phyloP scores from a whole-genome alignment of 1,140 invertebrate genomes.

The Nasonia giraulti region DNA sequence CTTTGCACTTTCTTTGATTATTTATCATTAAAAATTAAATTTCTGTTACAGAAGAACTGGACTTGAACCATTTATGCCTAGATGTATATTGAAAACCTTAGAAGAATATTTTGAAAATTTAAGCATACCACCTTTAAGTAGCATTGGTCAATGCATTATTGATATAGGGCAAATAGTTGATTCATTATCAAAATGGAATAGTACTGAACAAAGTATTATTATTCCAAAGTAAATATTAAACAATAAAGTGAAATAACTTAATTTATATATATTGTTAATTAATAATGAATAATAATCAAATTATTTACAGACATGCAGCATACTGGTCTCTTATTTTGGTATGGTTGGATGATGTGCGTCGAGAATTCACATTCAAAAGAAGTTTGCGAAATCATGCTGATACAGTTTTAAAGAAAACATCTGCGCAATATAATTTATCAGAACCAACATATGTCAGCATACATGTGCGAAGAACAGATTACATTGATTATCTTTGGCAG shows the following conservation, averaged over 20 bases:
- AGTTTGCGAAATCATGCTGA: constrained; percentile 72
- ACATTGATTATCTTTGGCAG: constrained; percentile 76
- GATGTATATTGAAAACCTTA: constrained; percentile 76
- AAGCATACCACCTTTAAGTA: constrained; percentile 76
- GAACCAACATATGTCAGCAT: constrained; percentile 75
- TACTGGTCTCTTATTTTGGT: constrained; percentile 76
- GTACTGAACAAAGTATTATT: constrained; percentile 77
- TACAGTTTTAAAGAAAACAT: constrained; percentile 69
- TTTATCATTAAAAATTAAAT: not conserved
- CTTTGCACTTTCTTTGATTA: not conserved
- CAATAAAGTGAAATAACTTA: constrained; percentile 2
- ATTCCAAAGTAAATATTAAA: constrained; percentile 71
- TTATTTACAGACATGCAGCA: constrained; percentile 69
- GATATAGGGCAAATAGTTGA: constrained; percentile 72
- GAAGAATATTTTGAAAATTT: constrained; percentile 76
- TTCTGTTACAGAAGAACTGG: constrained; percentile 71
- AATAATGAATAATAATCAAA: constrained; percentile 1
- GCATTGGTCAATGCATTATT: constrained; percentile 76
- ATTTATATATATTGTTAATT: not conserved
- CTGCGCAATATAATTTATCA: constrained; percentile 61
- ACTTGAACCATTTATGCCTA: constrained; percentile 76
- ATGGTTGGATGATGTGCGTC: constrained; percentile 76
- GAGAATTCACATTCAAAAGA: constrained; percentile 76
- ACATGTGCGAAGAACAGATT: constrained; percentile 79
- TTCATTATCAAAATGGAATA: constrained; percentile 76